phyloP scores from a whole-genome alignment of 2,888 invertebrate genomes.

The Aleiodes alternator region DNA sequence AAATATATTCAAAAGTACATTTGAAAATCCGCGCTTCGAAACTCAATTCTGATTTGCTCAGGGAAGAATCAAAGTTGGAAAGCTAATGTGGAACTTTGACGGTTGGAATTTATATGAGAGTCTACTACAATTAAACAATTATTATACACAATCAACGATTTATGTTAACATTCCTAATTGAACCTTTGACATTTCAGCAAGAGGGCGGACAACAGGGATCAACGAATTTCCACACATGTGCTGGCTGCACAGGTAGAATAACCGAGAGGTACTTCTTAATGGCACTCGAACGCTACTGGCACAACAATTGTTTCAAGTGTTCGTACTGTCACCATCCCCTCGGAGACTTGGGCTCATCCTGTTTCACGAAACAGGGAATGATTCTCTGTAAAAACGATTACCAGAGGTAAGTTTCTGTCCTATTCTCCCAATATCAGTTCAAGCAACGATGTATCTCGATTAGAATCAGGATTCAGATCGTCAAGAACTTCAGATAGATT shows the following conservation, averaged over 20 bases:
- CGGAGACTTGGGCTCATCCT: conserved; percentile 93
- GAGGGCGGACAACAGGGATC: conserved; percentile 71
- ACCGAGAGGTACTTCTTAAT: conserved; percentile 93
- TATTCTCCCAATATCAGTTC: background rate
- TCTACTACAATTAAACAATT: too few relatives aligned
- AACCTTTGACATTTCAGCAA: conserved; percentile 67
- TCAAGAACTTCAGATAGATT: too few relatives aligned
- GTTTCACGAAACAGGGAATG: conserved; percentile 95
- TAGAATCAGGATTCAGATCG: too few relatives aligned
- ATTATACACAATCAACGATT: too few relatives aligned
- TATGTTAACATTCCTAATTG: conserved; percentile 8
- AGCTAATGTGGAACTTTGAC: too few relatives aligned
- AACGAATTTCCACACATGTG: conserved; percentile 84
- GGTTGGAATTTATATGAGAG: too few relatives aligned
- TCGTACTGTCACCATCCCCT: conserved; percentile 92
- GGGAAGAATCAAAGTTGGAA: too few relatives aligned
- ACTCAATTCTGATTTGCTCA: too few relatives aligned
- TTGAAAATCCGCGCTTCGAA: too few relatives aligned
- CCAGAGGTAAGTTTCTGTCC: conserved; percentile 84
- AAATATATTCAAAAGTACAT: too few relatives aligned
- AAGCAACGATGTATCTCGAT: too few relatives aligned
- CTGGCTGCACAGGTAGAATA: conserved; percentile 94
- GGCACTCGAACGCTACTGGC: conserved; percentile 97
- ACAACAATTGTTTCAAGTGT: conserved; percentile 96
- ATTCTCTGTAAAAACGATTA: conserved; percentile 97